phyloP scores from a whole-genome alignment of 2,113 vertebrate genomes.

The Salminus brasiliensis region DNA sequence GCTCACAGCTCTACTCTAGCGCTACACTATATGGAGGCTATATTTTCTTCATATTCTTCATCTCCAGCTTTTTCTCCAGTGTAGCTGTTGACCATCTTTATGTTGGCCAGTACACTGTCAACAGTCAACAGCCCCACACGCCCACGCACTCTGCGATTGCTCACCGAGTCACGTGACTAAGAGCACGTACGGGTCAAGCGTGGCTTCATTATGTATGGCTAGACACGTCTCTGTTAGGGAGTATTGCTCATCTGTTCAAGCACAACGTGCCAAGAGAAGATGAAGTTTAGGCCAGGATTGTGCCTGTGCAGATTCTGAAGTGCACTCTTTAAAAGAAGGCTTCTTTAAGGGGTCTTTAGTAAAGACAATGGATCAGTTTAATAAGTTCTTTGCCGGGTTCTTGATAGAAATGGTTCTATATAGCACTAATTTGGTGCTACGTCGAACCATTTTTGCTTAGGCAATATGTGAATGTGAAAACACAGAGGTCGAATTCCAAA shows the following conservation, averaged over 20 bases:
- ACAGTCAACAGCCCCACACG: no score
- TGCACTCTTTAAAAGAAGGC: no score
- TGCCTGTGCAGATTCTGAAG: conserved; percentile 37
- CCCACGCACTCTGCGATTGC: neutral
- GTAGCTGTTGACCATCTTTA: conserved; percentile 1
- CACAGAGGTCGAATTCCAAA: no score
- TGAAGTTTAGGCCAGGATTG: neutral
- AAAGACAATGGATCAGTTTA: no score
- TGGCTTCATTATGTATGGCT: neutral
- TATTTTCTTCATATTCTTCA: neutral
- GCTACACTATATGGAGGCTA: neutral
- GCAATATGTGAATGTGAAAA: no score
- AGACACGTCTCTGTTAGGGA: neutral
- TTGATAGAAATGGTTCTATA: no score
- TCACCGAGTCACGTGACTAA: neutral
- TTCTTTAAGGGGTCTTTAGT: no score
- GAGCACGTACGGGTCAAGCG: neutral
- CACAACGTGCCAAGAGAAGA: neutral
- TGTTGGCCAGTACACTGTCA: neutral
- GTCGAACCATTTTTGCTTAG: no score
- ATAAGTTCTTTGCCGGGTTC: no score
- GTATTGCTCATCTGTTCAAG: conserved; percentile 12
- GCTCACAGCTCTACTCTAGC: neutral
- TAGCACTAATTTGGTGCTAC: no score
- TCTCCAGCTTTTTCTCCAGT: neutral